Evolutionary conservation across 2,888 invertebrate species (phyloP).

Genomic region (Eurois occulta): DNA sequence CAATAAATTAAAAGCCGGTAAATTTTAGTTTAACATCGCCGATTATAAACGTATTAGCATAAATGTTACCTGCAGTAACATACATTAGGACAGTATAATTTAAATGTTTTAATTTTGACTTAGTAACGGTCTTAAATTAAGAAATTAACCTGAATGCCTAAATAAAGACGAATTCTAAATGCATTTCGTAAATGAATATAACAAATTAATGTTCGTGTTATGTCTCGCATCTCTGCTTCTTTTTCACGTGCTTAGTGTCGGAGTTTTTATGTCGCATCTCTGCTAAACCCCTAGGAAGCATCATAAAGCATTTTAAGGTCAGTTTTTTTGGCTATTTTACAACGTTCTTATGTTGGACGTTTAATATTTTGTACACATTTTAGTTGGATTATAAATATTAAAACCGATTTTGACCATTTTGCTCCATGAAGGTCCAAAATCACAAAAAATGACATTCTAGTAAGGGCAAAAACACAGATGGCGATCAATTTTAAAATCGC

Average conservation of each 20-base stretch:
- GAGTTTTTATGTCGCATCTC: background rate
- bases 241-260: background rate
- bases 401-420: background rate
- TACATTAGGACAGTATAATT: background rate
- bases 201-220: background rate
- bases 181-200: no score
- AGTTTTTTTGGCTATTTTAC: background rate
- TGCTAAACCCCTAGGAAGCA: background rate
- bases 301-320: background rate
- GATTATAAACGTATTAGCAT: conserved; percentile 32
- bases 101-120: background rate
- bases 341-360: background rate
- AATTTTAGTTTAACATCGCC: conserved; percentile 24
- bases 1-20: conserved; percentile 31
- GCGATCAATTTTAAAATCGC: conserved; percentile 23
- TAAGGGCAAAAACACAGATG: background rate
- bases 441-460: background rate
- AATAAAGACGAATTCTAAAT: background rate
- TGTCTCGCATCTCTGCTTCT: background rate
- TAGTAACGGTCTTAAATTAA: background rate
- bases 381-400: background rate
- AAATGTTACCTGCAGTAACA: conserved; percentile 4
- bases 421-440: background rate
- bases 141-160: background rate
- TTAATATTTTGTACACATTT: background rate